Evolutionary conservation across 2,113 vertebrate genomes (phyloP).

Genomic region (Acrocephalus kingi): DNA sequence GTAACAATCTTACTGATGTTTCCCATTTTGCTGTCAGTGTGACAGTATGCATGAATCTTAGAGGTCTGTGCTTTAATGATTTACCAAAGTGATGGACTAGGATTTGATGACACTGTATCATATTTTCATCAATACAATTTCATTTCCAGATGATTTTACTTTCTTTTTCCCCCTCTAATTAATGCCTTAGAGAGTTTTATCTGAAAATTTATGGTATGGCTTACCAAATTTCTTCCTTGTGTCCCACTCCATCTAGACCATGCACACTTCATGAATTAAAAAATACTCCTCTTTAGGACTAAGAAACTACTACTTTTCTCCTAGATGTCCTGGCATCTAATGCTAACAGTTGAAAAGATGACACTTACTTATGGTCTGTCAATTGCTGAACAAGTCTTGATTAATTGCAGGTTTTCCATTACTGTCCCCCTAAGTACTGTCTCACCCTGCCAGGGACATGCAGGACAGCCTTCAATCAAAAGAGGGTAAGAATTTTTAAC

Average conservation of each 20-base stretch:
- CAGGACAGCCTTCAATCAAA: not conserved
- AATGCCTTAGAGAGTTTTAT: not conserved
- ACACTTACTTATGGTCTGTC: not conserved
- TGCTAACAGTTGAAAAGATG: not conserved
- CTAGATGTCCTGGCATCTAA: not conserved
- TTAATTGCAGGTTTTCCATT: not conserved
- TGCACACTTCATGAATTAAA: fast-evolving
- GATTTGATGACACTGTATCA: not conserved
- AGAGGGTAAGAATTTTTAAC: fast-evolving
- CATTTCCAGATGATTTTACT: not conserved
- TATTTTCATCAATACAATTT: not conserved
- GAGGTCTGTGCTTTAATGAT: not conserved
- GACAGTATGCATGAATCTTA: not conserved
- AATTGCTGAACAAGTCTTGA: not conserved
- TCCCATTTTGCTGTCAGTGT: not conserved
- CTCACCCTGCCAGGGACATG: not conserved
- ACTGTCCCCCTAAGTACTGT: too few relatives aligned
- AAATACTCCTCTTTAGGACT: not conserved
- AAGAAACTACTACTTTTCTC: not conserved
- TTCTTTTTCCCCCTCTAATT: not conserved
- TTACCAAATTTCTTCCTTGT: not conserved
- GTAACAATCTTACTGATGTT: not conserved
- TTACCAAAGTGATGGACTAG: not conserved
- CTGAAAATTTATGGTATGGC: not conserved
- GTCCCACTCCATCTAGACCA: not conserved